A percentile compares a stretch with the other conserved stretches of the same genome.
These are phyloP conservation scores for Zelleria hepariella DNA, from an alignment of 2,888 invertebrate species.

Conservation along the genomic window DNA sequence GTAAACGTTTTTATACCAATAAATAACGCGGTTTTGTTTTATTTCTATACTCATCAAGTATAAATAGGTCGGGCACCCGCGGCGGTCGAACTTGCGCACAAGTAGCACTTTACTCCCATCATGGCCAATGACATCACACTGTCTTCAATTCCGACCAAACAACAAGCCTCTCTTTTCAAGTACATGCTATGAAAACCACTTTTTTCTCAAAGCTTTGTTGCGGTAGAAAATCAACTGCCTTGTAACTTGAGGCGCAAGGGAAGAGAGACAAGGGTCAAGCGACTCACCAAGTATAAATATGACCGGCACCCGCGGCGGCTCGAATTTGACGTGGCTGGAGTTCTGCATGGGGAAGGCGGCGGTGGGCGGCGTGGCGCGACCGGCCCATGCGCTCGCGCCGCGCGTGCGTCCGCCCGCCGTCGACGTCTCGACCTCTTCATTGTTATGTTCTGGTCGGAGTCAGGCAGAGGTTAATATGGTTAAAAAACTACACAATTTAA, in stretches of 20 bases:
- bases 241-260: too few relatives aligned
- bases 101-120: too few relatives aligned
- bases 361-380: constrained; percentile 76
- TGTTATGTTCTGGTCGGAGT: constrained; percentile 77
- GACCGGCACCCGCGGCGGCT: constrained; percentile 88
- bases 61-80: constrained; percentile 89
- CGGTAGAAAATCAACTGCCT: too few relatives aligned
- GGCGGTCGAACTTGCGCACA: constrained; percentile 89
- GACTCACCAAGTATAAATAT: constrained; percentile 87
- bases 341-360: constrained; percentile 85
- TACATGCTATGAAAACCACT: too few relatives aligned
- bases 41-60: constrained; percentile 81
- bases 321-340: constrained; percentile 85
- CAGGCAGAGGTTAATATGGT: background rate
- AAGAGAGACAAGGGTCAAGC: too few relatives aligned
- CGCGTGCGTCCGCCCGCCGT: constrained; percentile 49
- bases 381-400: constrained; percentile 63
- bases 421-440: constrained; percentile 71
- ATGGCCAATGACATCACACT: too few relatives aligned
- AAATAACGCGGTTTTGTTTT: too few relatives aligned
- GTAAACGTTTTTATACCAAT: too few relatives aligned
- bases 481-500: too few relatives aligned
- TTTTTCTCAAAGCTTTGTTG: too few relatives aligned
- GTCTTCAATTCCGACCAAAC: too few relatives aligned
- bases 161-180: too few relatives aligned